Percentiles rank a stretch among this genome's conserved stretches.
Evolutionary conservation across 2,797 vertebrate species (phyloP).

Genomic region (Varecia variegata): DNA sequence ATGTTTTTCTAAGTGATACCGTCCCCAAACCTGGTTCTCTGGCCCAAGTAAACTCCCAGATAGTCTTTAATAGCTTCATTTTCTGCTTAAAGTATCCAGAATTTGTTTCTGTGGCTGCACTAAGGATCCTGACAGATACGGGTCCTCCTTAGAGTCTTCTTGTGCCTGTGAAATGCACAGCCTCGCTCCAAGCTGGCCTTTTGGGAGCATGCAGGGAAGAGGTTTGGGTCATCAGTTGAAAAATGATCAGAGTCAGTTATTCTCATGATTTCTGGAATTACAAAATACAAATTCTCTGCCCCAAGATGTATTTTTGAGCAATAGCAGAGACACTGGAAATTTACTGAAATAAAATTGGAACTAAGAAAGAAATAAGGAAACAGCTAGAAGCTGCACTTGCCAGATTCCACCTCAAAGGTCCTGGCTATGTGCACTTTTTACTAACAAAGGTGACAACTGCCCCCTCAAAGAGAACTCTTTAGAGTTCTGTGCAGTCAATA

Average conservation of each 20-base stretch:
- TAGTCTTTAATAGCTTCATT: not conserved
- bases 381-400: not conserved
- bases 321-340: not conserved
- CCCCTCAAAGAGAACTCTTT: not conserved
- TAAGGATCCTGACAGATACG: not conserved
- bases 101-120: not conserved
- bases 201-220: not conserved
- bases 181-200: not conserved
- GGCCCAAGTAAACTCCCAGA: not conserved
- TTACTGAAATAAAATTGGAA: not conserved
- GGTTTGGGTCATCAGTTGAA: not conserved
- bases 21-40: not conserved
- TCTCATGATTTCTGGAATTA: constrained; percentile 24
- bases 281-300: not conserved
- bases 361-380: not conserved
- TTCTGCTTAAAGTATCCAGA: not conserved
- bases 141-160: not conserved
- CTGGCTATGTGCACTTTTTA: not conserved
- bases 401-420: not conserved
- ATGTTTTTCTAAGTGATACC: not conserved
- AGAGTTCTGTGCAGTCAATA: not conserved
- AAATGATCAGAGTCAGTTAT: not conserved
- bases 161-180: not conserved
- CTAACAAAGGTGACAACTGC: not conserved
- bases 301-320: not conserved